These are phyloP conservation scores for Rhinogobio ventralis DNA, from an alignment of 2,797 vertebrate genomes.

Conservation along the genomic window DNA sequence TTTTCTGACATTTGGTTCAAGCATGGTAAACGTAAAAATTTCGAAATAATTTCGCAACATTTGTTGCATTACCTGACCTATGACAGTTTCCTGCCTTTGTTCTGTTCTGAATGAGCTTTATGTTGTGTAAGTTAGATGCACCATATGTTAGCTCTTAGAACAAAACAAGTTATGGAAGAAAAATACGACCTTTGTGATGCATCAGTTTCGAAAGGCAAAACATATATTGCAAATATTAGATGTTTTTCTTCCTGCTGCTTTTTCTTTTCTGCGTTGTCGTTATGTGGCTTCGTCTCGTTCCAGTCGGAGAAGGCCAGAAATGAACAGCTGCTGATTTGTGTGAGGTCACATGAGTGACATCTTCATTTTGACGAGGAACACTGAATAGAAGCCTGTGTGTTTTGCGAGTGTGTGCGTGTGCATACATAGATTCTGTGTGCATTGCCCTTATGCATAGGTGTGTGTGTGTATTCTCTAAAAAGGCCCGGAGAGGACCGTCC, in stretches of 20 bases:
- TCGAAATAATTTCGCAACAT: background rate
- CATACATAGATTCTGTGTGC: conserved; percentile 37
- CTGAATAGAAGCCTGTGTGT: conserved; percentile 58
- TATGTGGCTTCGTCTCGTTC: conserved; percentile 18
- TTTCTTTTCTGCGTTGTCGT: conserved; percentile 20
- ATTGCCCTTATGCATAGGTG: conserved; percentile 11
- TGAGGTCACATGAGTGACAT: conserved; percentile 84
- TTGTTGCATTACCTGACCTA: background rate
- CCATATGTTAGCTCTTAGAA: conserved; percentile 33
- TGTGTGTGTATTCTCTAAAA: conserved; percentile 59
- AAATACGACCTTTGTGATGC: background rate
- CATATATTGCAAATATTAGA: conserved; percentile 1
- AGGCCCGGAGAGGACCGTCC: conserved; percentile 70
- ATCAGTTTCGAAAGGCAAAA: conserved; percentile 17
- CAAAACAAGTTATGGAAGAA: background rate
- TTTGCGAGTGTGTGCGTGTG: conserved; percentile 26
- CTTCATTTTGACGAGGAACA: conserved; percentile 84
- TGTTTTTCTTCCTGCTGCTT: conserved; percentile 23
- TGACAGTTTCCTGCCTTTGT: background rate
- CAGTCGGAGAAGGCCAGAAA: conserved; percentile 69
- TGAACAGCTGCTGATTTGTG: conserved; percentile 87
- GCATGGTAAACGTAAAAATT: background rate
- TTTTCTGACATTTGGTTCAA: background rate
- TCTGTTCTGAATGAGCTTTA: background rate
- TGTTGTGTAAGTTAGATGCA: background rate